Percentiles rank a stretch among this genome's conserved stretches.
These are phyloP conservation scores for Zelostemma sp. DNA, from an alignment of 1,140 invertebrate species.

Conservation along the genomic window DNA sequence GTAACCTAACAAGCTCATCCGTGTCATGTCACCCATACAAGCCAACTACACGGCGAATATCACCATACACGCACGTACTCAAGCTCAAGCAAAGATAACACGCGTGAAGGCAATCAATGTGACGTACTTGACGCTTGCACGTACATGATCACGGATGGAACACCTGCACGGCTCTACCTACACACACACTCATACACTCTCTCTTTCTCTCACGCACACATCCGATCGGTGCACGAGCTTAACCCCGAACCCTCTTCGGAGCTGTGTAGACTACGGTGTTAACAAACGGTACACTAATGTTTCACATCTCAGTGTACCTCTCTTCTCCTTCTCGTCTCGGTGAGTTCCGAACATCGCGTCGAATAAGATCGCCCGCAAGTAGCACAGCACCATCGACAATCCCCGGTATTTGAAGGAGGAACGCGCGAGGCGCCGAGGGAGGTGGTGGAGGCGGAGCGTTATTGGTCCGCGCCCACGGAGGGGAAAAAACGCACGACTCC, in stretches of 20 bases:
- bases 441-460: conserved; percentile 67
- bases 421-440: conserved; percentile 34
- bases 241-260: conserved; percentile 50
- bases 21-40: conserved; percentile 42
- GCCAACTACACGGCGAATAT: background rate
- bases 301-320: conserved; percentile 67
- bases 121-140: conserved; percentile 26
- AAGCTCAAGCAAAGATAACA: background rate
- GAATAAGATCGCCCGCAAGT: conserved; percentile 63
- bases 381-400: conserved; percentile 50
- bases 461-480: conserved; percentile 68
- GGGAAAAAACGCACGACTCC: conserved; percentile 71
- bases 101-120: conserved; percentile 25
- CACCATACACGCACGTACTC: conserved; percentile 8
- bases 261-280: conserved; percentile 67
- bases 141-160: conserved; percentile 37
- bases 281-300: conserved; percentile 71
- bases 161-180: conserved; percentile 22
- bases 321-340: conserved; percentile 49
- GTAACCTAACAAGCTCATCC: conserved; percentile 50
- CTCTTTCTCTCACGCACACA: conserved; percentile 37
- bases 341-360: conserved; percentile 49
- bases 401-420: conserved; percentile 48
- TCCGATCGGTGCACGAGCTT: conserved; percentile 46
- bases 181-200: conserved; percentile 1